Conservation (phyloP, 1,140 invertebrate species). For the Cepaea nemoralis region DNA sequence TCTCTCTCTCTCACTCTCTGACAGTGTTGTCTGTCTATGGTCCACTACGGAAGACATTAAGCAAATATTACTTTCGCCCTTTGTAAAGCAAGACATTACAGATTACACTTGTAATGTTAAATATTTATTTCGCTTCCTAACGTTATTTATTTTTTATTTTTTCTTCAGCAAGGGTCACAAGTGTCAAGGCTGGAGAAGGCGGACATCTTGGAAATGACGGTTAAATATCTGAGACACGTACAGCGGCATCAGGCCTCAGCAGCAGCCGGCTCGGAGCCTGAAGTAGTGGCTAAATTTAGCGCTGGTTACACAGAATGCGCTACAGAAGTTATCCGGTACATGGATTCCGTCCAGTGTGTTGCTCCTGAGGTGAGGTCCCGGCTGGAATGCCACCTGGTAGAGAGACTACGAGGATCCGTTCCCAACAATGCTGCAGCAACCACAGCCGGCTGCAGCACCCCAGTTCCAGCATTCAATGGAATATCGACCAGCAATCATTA, state of each 20-base stretch:
- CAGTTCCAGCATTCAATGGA: background rate
- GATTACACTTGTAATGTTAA: too few species aligned
- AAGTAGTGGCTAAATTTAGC: constrained; percentile 85
- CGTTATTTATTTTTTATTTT: background rate
- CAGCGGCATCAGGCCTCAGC: constrained; percentile 40
- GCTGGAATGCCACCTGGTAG: constrained; percentile 47
- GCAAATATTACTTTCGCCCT: too few species aligned
- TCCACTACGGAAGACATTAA: too few species aligned
- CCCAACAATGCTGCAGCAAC: background rate
- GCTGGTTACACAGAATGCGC: constrained; percentile 90
- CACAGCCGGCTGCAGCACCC: background rate
- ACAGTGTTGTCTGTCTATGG: too few species aligned
- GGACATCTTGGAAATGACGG: constrained; percentile 96
- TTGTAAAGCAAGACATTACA: too few species aligned
- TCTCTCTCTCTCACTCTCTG: too few species aligned
- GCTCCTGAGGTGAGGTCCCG: constrained; percentile 77
- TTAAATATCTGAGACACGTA: constrained; percentile 81
- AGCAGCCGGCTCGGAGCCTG: constrained; percentile 77
- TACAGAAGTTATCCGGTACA: constrained; percentile 46
- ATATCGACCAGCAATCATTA: background rate
- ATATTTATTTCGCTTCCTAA: too few species aligned
- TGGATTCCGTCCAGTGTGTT: constrained; percentile 81
- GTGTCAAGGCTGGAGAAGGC: constrained; percentile 90
- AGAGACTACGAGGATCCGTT: constrained; percentile 46
- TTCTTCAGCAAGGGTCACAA: constrained; percentile 48